Conservation (phyloP, 2,113 vertebrate genomes). For the Anthoscopus minutus region DNA sequence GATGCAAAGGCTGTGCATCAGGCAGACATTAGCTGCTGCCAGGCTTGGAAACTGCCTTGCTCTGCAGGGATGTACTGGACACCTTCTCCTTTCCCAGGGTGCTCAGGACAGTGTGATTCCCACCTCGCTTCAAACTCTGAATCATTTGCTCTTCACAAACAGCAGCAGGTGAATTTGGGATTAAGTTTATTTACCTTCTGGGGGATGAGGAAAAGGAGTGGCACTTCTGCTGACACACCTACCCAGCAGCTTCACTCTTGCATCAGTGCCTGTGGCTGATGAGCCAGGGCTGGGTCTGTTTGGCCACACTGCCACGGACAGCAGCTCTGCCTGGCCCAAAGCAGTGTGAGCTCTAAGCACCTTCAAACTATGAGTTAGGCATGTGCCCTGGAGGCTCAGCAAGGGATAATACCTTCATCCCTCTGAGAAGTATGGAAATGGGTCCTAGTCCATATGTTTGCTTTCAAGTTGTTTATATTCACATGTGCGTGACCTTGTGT, state of each 20-base stretch:
- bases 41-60: background rate
- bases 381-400: background rate
- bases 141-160: background rate
- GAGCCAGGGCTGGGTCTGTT: background rate
- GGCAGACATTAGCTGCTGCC: background rate
- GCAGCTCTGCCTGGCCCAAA: background rate
- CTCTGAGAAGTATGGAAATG: background rate
- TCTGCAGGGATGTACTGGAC: background rate
- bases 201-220: background rate
- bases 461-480: background rate
- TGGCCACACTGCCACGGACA: background rate
- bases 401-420: background rate
- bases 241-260: background rate
- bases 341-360: fast-evolving
- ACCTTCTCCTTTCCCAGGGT: background rate
- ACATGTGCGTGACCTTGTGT: background rate
- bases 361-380: background rate
- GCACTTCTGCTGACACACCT: background rate
- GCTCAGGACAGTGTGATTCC: background rate
- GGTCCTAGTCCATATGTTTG: background rate
- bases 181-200: background rate
- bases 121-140: background rate
- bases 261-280: background rate
- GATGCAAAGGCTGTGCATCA: background rate
- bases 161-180: background rate